phyloP scores from a whole-genome alignment of 2,797 vertebrate species.

The Cephalopachus bancanus region DNA sequence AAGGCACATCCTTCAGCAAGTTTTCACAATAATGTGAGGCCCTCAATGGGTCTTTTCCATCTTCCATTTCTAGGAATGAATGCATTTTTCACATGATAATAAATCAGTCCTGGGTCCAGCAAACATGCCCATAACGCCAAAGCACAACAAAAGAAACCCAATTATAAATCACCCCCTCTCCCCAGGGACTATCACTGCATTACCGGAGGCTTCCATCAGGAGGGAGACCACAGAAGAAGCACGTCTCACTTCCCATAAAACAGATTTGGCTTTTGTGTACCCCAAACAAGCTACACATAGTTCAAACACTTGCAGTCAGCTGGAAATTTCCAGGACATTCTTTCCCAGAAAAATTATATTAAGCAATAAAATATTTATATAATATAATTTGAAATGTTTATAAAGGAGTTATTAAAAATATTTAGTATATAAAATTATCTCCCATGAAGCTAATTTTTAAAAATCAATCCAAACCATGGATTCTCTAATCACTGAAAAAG shows the following conservation, averaged over 20 bases:
- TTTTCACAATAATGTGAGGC: constrained; percentile 48
- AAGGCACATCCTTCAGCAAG: background rate
- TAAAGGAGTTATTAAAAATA: constrained; percentile 65
- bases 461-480: background rate
- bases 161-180: constrained; percentile 74
- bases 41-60: constrained; percentile 71
- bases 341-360: constrained; percentile 55
- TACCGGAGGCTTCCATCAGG: background rate
- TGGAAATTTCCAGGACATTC: constrained; percentile 79
- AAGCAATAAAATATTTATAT: constrained; percentile 14
- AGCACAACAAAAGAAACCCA: constrained; percentile 73
- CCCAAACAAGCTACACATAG: constrained; percentile 59
- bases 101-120: constrained; percentile 71
- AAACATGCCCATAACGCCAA: constrained; percentile 62
- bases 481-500: constrained; percentile 46
- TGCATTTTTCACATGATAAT: constrained; percentile 76
- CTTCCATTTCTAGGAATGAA: constrained; percentile 67
- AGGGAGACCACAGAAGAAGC: constrained; percentile 27
- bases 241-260: constrained; percentile 74
- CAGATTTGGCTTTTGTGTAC: constrained; percentile 54
- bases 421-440: constrained; percentile 49
- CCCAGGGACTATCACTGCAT: constrained; percentile 68
- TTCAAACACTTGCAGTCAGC: constrained; percentile 59
- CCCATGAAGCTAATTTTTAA: constrained; percentile 51
- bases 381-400: constrained; percentile 53